These are phyloP conservation scores for Ormyrus labotus DNA, from an alignment of 2,888 invertebrate species.

Conservation along the genomic window DNA sequence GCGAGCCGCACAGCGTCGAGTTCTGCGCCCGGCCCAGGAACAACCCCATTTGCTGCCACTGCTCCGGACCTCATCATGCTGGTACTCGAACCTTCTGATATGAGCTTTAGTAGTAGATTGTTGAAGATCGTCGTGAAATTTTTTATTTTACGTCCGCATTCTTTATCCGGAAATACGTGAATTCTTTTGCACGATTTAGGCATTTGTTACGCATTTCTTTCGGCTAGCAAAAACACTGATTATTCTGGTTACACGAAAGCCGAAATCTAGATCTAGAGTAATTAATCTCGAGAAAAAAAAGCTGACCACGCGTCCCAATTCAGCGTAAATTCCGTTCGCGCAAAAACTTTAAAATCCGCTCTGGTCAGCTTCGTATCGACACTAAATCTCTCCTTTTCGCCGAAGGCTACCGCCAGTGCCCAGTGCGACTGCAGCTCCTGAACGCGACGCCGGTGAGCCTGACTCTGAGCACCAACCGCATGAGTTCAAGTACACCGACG, in stretches of 20 bases:
- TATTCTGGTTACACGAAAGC: no score
- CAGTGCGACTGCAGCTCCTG: slow-evolving; percentile 75
- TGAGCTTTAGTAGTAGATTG: background rate
- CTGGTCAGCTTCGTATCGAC: background rate
- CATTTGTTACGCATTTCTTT: no score
- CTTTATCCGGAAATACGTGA: no score
- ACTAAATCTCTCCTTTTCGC: background rate
- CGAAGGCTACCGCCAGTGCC: slow-evolving; percentile 74
- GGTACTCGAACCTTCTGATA: slow-evolving; percentile 65
- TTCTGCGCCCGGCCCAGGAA: slow-evolving; percentile 76
- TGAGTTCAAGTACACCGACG: slow-evolving; percentile 22
- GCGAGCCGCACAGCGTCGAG: slow-evolving; percentile 77
- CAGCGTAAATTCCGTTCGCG: background rate
- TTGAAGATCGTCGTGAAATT: background rate
- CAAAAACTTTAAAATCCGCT: slow-evolving; percentile 2
- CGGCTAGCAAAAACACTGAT: no score
- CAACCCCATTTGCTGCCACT: slow-evolving; percentile 78
- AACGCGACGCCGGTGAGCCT: slow-evolving; percentile 76
- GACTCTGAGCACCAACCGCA: slow-evolving; percentile 69
- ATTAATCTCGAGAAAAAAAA: no score
- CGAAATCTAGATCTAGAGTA: no score
- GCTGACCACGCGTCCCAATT: background rate
- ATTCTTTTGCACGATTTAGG: no score
- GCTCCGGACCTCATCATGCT: slow-evolving; percentile 78
- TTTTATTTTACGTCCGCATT: background rate